Conservation (phyloP, 2,797 vertebrate species). For the Poecile montanus region DNA sequence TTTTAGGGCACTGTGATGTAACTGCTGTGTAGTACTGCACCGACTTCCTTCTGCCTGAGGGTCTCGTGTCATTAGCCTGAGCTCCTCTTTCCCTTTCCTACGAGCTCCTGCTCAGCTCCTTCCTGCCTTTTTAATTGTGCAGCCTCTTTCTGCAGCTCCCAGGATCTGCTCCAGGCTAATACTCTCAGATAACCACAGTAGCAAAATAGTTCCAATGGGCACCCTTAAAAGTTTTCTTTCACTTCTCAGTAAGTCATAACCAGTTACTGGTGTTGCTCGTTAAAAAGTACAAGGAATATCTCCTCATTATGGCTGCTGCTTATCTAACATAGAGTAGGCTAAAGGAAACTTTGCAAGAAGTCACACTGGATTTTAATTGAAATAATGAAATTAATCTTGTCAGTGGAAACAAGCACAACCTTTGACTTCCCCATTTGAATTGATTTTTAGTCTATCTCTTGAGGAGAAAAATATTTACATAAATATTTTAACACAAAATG, state of each 20-base stretch:
- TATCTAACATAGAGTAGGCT: not conserved
- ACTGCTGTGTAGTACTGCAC: not conserved
- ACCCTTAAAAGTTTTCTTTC: constrained; percentile 57
- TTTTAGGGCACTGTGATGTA: not conserved
- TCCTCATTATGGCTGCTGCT: constrained; percentile 3
- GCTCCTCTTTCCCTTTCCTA: not conserved
- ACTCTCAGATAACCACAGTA: not conserved
- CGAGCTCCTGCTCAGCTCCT: not conserved
- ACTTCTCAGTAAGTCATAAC: not conserved
- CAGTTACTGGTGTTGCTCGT: not conserved
- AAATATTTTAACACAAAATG: not conserved
- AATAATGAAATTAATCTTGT: not conserved
- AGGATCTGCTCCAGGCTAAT: constrained; percentile 40
- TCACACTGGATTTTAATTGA: not conserved
- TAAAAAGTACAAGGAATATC: not conserved
- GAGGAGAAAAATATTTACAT: not conserved
- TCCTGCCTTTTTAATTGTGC: constrained; percentile 36
- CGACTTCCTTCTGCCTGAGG: constrained; percentile 11
- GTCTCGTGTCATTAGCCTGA: constrained; percentile 4
- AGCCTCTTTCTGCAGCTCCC: not conserved
- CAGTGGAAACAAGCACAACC: not conserved
- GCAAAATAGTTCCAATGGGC: constrained; percentile 38
- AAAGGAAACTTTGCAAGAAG: not conserved
- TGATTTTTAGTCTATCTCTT: not conserved
- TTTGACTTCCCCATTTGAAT: not conserved